Evolutionary conservation across 53 echinoderm and acorn worm species (phyloP).

Genomic region (Echinometra lucunter): DNA sequence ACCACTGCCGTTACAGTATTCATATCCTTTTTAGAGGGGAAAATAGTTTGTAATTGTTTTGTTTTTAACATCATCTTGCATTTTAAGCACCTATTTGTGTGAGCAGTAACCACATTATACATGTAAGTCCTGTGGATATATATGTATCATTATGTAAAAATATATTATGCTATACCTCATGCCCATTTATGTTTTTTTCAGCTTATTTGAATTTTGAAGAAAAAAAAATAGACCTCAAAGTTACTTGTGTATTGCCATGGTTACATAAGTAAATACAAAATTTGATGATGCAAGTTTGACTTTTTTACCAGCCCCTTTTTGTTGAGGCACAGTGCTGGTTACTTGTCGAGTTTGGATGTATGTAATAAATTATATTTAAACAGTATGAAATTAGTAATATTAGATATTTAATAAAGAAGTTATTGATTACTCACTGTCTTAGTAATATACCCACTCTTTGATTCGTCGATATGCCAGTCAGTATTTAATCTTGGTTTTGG

Average conservation of each 20-base stretch:
- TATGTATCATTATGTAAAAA: background rate
- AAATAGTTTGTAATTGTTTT: constrained; percentile 6
- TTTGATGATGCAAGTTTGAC: background rate
- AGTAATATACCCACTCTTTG: background rate
- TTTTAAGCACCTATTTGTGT: background rate
- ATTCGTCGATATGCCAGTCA: background rate
- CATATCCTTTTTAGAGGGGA: constrained; percentile 33
- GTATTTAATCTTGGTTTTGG: background rate
- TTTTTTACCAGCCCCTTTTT: background rate
- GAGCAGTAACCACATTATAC: background rate
- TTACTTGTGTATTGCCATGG: background rate
- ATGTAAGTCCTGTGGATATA: constrained; percentile 31
- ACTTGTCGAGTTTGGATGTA: background rate
- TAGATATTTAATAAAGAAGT: too few species aligned
- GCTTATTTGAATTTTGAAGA: background rate
- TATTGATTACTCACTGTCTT: background rate
- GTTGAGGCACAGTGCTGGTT: background rate
- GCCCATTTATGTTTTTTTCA: background rate
- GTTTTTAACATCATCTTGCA: background rate
- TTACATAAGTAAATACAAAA: background rate
- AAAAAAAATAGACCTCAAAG: background rate
- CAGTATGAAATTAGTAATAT: background rate
- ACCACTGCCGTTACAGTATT: constrained; percentile 66
- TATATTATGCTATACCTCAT: constrained; percentile 41
- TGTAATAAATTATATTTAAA: background rate